These are phyloP conservation scores for Oophaga sylvatica DNA, from an alignment of 2,797 vertebrate genomes.

Conservation along the genomic window DNA sequence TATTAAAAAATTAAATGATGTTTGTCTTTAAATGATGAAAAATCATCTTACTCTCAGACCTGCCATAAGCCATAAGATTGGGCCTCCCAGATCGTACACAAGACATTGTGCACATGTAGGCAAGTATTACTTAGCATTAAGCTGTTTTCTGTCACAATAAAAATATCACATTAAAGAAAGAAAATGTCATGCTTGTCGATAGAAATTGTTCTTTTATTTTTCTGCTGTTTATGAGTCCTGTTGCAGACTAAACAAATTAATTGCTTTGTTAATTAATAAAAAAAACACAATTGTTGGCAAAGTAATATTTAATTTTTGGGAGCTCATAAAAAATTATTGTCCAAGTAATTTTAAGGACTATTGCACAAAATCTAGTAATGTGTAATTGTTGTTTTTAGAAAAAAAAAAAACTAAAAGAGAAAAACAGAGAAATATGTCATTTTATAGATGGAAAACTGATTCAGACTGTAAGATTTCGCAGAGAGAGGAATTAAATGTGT, in stretches of 20 bases:
- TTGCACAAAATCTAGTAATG: constrained; percentile 8
- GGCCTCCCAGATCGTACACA: not conserved
- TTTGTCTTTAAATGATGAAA: too few relatives aligned
- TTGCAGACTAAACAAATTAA: constrained; percentile 16
- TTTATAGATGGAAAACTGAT: not conserved
- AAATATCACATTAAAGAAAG: not conserved
- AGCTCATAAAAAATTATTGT: constrained; percentile 11
- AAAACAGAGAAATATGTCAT: constrained; percentile 1
- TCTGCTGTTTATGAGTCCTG: not conserved
- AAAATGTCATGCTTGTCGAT: not conserved
- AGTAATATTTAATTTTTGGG: constrained; percentile 34
- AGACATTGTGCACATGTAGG: not conserved
- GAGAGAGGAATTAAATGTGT: too few relatives aligned
- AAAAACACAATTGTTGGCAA: not conserved
- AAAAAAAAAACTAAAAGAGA: not conserved
- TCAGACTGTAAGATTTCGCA: not conserved
- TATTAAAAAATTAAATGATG: too few relatives aligned
- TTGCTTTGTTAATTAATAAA: constrained; percentile 39
- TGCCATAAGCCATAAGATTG: not conserved
- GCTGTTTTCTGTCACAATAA: not conserved
- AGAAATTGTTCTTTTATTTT: not conserved
- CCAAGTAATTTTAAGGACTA: constrained; percentile 30
- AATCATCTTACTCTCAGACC: not conserved
- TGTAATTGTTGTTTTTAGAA: not conserved
- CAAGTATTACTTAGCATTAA: not conserved